Evolutionary conservation across 64 coral and sea anemone genomes (phyloP).

Genomic region (Stichodactyla mertensii): DNA sequence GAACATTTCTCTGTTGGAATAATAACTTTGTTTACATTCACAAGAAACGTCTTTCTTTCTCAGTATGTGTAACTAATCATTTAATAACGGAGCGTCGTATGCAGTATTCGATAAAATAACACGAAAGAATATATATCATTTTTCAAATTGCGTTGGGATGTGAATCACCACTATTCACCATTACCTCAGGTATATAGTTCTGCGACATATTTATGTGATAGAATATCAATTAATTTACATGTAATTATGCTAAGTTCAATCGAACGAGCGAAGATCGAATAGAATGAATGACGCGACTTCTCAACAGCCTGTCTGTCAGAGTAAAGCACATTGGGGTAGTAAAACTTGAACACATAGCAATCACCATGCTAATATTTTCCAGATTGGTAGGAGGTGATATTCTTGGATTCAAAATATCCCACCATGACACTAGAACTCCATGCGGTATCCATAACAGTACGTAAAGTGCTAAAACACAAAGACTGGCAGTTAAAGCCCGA

Average conservation of each 20-base stretch:
- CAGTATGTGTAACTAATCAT: no score
- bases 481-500: not conserved
- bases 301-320: not conserved
- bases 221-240: not conserved
- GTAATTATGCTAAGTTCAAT: not conserved
- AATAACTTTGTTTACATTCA: no score
- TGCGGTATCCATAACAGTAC: slow-evolving; percentile 1
- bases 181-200: no score
- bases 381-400: not conserved
- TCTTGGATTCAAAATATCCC: not conserved
- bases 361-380: slow-evolving; percentile 14
- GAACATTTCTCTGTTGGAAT: no score
- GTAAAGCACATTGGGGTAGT: slow-evolving; percentile 12
- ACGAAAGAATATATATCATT: no score
- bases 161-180: not conserved
- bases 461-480: not conserved
- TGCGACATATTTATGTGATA: no score
- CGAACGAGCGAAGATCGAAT: not conserved
- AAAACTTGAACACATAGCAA: slow-evolving; percentile 12
- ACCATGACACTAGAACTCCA: not conserved
- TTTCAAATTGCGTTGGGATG: no score
- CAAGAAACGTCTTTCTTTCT: no score
- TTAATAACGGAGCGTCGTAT: no score
- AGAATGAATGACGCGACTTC: slow-evolving; percentile 1
- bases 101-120: no score